Evolutionary conservation across 2,797 vertebrate species (phyloP).

Genomic region (Myotis pilosus): DNA sequence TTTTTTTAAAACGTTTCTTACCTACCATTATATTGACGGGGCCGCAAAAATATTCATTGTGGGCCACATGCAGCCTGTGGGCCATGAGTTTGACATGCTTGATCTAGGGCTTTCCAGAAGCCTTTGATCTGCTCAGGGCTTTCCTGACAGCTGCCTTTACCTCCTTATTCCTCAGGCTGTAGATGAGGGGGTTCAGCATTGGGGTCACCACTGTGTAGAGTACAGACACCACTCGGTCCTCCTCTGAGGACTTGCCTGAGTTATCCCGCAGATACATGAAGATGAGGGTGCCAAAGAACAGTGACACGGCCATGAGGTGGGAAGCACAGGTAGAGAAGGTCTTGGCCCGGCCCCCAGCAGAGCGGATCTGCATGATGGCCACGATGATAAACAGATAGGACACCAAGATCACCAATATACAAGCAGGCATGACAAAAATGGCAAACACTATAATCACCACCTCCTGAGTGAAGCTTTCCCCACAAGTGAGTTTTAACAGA

Average conservation of each 20-base stretch:
- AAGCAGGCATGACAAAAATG: constrained; percentile 62
- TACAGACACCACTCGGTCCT: neutral
- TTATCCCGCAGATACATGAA: constrained; percentile 77
- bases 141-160: constrained; percentile 62
- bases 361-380: constrained; percentile 42
- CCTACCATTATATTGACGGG: too few species aligned
- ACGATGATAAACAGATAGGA: constrained; percentile 75
- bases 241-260: rapidly evolving
- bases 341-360: constrained; percentile 34
- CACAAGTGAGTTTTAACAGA: constrained; percentile 69
- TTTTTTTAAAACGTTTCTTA: too few species aligned
- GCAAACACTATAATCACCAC: constrained; percentile 67
- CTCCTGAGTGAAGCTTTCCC: constrained; percentile 52
- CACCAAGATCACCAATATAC: constrained; percentile 34
- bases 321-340: constrained; percentile 77
- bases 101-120: neutral
- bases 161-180: constrained; percentile 78
- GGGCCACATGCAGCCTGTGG: too few species aligned
- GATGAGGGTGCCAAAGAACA: constrained; percentile 71
- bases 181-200: constrained; percentile 79
- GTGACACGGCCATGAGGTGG: constrained; percentile 65
- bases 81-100: too few species aligned
- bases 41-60: too few species aligned
- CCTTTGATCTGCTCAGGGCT: neutral
- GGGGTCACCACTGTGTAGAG: constrained; percentile 75